Conservation (phyloP, 2,797 vertebrate species). For the Perdix hodgsoniae region DNA sequence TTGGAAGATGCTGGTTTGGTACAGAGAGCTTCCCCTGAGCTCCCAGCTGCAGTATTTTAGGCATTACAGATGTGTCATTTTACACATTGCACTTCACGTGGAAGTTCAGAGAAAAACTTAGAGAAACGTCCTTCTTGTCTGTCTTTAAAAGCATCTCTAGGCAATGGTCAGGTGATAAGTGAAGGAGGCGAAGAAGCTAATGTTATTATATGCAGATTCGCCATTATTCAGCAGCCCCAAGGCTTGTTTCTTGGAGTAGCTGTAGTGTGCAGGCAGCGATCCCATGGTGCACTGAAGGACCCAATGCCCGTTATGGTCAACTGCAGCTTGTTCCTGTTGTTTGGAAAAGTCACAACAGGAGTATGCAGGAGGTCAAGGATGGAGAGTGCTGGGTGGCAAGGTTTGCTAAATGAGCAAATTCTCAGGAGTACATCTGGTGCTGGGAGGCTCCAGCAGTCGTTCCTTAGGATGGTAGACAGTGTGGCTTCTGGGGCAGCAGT, state of each 20-base stretch:
- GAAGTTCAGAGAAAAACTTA: not conserved
- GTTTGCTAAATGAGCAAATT: not conserved
- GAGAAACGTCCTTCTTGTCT: not conserved
- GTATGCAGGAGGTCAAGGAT: not conserved
- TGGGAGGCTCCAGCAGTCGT: not conserved
- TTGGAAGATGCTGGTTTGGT: not conserved
- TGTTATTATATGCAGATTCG: not conserved
- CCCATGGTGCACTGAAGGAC: not conserved
- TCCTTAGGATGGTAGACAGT: not conserved
- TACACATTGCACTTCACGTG: not conserved
- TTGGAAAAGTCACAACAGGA: not conserved
- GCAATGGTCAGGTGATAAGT: not conserved
- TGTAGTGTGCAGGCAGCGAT: not conserved
- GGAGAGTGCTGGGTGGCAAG: not conserved
- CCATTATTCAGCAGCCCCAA: not conserved
- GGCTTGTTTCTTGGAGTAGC: not conserved
- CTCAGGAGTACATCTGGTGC: not conserved
- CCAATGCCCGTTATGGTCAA: not conserved
- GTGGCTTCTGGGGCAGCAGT: not conserved
- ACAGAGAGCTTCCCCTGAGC: not conserved
- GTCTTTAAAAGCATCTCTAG: not conserved
- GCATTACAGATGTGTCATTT: not conserved
- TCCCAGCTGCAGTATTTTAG: not conserved
- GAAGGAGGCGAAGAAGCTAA: not conserved
- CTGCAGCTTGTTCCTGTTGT: not conserved